These are phyloP conservation scores for Zoroaster sp. DNA, from an alignment of 53 echinoderm and acorn worm genomes.

Conservation along the genomic window DNA sequence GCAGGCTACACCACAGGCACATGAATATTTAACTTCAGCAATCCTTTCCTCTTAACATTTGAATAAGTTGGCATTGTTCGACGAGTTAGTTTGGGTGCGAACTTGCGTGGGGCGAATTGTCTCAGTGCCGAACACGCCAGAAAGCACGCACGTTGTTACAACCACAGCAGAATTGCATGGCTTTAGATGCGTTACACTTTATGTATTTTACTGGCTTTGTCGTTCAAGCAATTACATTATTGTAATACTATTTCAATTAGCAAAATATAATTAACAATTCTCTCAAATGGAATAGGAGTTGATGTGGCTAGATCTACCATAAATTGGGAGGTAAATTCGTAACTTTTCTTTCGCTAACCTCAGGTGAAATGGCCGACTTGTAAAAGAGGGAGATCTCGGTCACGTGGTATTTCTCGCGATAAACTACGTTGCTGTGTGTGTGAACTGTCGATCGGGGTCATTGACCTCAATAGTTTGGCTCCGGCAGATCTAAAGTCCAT, in stretches of 20 bases:
- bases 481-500: slow-evolving; percentile 35
- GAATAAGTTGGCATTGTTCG: no score
- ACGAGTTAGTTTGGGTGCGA: no score
- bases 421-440: not conserved
- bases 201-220: not conserved
- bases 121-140: no score
- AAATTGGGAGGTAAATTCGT: not conserved
- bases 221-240: not conserved
- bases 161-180: no score
- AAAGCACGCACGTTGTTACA: no score
- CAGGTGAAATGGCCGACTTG: slow-evolving; percentile 39
- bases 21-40: no score
- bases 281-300: not conserved
- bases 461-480: slow-evolving; percentile 48
- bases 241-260: not conserved
- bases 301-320: not conserved
- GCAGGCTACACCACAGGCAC: no score
- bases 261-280: not conserved
- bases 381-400: not conserved
- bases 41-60: no score
- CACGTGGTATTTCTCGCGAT: slow-evolving; percentile 36
- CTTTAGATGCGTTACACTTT: no score
- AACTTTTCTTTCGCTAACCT: not conserved
- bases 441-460: slow-evolving; percentile 20
- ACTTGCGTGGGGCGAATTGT: no score